Base-by-base conservation (phyloP, 1,140 invertebrate species). In the Drosophila repleta region DNA sequence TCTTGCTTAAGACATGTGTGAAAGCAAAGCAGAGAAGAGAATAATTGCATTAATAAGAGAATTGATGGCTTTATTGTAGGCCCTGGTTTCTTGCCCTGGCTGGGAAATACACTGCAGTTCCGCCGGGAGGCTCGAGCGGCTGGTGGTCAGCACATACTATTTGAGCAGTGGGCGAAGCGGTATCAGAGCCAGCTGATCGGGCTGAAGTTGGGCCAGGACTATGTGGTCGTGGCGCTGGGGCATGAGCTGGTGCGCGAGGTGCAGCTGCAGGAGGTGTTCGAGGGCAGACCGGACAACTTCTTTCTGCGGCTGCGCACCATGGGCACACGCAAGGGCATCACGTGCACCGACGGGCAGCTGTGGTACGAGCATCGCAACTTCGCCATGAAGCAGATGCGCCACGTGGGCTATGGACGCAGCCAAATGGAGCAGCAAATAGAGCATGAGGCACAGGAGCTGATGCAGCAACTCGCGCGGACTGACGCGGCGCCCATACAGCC, bases 341-440 rank as follows among this genome's bases (percentile, higher is more conserved):
- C 96, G 0, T 96, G 95, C 90, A 94, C 94, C 1, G 96, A 97
- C 64, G 96, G 96, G 0, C 78, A 93, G 7, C 79, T 95, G 4
- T 97, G 97, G 96, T 93, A 92, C 49, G 94, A 95, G 72, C 95
- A 97, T 70, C 93, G 96, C 41, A 92, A 92, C 51, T 97, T 97
- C 92, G 93, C 95, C 3, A 87, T 96, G 45, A 94, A 94, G 64
- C 94, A 95, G 60, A 92, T 98, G 67, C 93, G 94, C 24, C 92
- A 94, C 18, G 92, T 96, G 7, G 96, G 97, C 15, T 96, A 96
- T 65, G 96, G 96, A 0, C 95, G 95, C 79, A 93, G 92, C 1
- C 90, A 92, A 39, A 96, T 97, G 95, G 95, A 96, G 73, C 92
- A 94, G 5, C 93, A 95, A 53, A 95, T 97, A 11, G 92, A 94